These are phyloP conservation scores for Lytechinus variegatus DNA, from an alignment of 35 echinoderm and acorn worm species.

Conservation along the genomic window DNA sequence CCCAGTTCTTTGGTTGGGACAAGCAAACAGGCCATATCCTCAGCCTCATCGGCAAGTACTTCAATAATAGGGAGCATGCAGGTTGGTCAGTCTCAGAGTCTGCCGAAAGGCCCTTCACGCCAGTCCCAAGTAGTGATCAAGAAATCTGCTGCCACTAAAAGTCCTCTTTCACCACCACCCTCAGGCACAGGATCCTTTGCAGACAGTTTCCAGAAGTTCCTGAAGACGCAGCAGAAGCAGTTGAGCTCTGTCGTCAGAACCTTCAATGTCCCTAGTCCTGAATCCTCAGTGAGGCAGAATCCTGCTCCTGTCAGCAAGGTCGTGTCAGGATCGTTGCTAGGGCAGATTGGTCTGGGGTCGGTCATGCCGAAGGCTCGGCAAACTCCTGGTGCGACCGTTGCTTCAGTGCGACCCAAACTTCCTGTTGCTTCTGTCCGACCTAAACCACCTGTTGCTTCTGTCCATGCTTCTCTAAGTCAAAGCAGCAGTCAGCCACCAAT, in stretches of 20 bases:
- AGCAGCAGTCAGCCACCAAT: background rate
- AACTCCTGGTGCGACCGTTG: background rate
- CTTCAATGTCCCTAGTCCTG: background rate
- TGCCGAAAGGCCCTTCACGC: background rate
- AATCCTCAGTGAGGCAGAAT: background rate
- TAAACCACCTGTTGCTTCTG: background rate
- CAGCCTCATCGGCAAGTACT: background rate
- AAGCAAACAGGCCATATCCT: background rate
- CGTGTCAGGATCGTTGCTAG: background rate
- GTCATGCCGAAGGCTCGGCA: background rate
- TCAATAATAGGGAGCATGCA: background rate
- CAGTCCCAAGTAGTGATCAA: background rate
- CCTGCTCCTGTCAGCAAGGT: background rate
- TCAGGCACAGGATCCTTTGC: background rate
- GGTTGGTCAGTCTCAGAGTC: background rate
- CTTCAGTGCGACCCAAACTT: background rate
- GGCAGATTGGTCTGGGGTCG: background rate
- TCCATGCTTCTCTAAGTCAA: background rate
- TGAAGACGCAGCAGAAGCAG: background rate
- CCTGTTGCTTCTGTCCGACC: background rate
- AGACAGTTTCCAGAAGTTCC: background rate
- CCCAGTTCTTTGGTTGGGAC: background rate
- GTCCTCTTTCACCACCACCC: background rate
- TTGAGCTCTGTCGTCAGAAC: background rate
- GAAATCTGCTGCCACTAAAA: background rate